Base-by-base conservation (phyloP, 53 echinoderm and acorn worm species). In the Paracentrotus lividus region DNA sequence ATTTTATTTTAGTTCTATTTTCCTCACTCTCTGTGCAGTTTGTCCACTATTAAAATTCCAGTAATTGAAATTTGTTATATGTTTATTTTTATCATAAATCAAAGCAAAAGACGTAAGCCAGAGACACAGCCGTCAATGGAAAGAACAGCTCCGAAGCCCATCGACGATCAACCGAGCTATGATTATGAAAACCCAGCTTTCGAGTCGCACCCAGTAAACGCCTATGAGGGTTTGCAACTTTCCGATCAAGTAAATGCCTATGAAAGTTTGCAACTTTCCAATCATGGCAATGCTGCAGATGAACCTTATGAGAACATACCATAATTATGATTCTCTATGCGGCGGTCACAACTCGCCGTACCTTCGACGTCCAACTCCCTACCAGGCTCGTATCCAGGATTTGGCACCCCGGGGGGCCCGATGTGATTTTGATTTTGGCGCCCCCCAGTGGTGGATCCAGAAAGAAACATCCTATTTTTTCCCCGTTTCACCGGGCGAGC, bases 141-240 rank as follows among this genome's bases (percentile, higher is more conserved):
- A 81, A 27, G 47, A 76, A 32, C 20, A 45, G 42, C n/a, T 26
- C 44, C 49, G 8, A 81, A 45, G 47, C 2, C 81, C 0, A 43
- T 47, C 16, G 47, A 81, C 24, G 47, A 81, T 2, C 15, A 47
- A 14, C n/a, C 44, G 26, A 47, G 26, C 24, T 81, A 81, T 78
- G 78, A 78, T n/a, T 81, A 81, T 78, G 78, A 78, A 16, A 47
- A 78, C 45, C 78, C 26, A 78, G 16, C 45, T 47, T 47, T 78
- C 26, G 78, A 78, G 10, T 9, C 23, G 3, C 78, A 9, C 8
- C 47, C 78, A 8, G 45, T n/a, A 26, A 45, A 78, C n/a, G 7
- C 44, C 44, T 78, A 78, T 33, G 78, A 78, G 12, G n/a, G 78
- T 47, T 45, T 78, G 78, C 34, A 72, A 34, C 72, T n/a, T n/a